A percentile compares a stretch with the other conserved stretches of the same genome.
Evolutionary conservation across 92 coral and sea anemone species (phyloP).

Genomic region (Metridium senile): DNA sequence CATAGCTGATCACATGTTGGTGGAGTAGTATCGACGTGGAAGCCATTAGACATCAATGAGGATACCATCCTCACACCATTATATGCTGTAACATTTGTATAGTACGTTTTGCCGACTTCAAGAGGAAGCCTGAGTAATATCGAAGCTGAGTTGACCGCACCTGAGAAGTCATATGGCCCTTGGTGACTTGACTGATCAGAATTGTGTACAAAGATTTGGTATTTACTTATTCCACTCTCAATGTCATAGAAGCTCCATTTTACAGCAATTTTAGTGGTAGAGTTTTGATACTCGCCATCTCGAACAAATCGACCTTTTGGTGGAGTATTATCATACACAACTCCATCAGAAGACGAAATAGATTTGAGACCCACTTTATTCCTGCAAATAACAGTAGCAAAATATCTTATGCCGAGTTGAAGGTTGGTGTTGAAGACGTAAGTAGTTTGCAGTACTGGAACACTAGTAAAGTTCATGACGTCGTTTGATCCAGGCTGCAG

Average conservation of each 20-base stretch:
- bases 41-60: slow-evolving; percentile 72
- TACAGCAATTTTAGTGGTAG: slow-evolving; percentile 36
- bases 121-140: slow-evolving; percentile 43
- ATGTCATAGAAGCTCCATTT: slow-evolving; percentile 75
- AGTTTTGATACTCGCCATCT: slow-evolving; percentile 67
- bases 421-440: slow-evolving; percentile 41
- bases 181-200: slow-evolving; percentile 19
- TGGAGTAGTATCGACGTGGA: slow-evolving; percentile 76
- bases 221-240: slow-evolving; percentile 68
- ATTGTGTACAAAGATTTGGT: slow-evolving; percentile 39
- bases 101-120: slow-evolving; percentile 55
- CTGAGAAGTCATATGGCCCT: slow-evolving; percentile 61
- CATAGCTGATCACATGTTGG: slow-evolving; percentile 79
- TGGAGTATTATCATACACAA: slow-evolving; percentile 80
- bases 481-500: slow-evolving; percentile 87
- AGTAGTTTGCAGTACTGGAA: slow-evolving; percentile 44
- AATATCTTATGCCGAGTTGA: slow-evolving; percentile 75
- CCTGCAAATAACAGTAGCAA: slow-evolving; percentile 84
- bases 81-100: slow-evolving; percentile 62
- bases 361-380: slow-evolving; percentile 81
- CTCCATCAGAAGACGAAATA: slow-evolving; percentile 71
- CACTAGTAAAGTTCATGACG: slow-evolving; percentile 55
- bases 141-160: slow-evolving; percentile 41
- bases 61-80: slow-evolving; percentile 75
- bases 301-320: slow-evolving; percentile 55